Evolutionary conservation across 2,888 invertebrate species (phyloP).

Genomic region (Pantelozetes paolii): DNA sequence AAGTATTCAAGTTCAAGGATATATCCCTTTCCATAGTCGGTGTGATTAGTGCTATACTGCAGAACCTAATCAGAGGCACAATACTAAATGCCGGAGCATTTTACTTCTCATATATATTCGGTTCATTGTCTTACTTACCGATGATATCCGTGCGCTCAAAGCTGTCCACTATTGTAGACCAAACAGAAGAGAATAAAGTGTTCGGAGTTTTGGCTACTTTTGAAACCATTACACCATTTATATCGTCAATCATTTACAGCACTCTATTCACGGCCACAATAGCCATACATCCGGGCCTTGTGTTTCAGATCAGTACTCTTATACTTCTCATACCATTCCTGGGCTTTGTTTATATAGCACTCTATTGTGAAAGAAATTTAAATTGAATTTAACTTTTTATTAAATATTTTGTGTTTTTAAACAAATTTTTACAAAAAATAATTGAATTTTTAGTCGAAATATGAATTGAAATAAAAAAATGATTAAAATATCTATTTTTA

Average conservation of each 20-base stretch:
- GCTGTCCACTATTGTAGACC: neutral
- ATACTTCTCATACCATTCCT: conserved; percentile 26
- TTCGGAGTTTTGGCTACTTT: conserved; percentile 38
- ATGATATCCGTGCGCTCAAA: conserved; percentile 32
- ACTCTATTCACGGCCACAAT: conserved; percentile 17
- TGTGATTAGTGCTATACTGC: neutral
- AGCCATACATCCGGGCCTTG: conserved; percentile 30
- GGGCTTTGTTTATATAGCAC: conserved; percentile 22
- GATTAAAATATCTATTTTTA: no score
- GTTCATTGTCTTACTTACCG: conserved; percentile 24
- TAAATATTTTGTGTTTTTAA: no score
- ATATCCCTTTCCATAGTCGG: conserved; percentile 28
- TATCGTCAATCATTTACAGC: conserved; percentile 15
- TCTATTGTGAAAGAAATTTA: neutral
- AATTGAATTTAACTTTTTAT: no score
- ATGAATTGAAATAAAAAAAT: no score
- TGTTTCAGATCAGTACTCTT: conserved; percentile 33
- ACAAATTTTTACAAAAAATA: no score
- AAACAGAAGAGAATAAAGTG: conserved; percentile 29
- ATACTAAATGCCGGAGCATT: conserved; percentile 24
- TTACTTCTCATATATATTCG: conserved; percentile 30
- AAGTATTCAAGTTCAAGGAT: conserved; percentile 5
- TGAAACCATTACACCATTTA: conserved; percentile 33
- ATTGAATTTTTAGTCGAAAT: no score
- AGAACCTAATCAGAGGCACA: conserved; percentile 34